These are phyloP conservation scores for Toxostoma redivivum DNA, from an alignment of 2,113 vertebrate genomes.

Conservation along the genomic window DNA sequence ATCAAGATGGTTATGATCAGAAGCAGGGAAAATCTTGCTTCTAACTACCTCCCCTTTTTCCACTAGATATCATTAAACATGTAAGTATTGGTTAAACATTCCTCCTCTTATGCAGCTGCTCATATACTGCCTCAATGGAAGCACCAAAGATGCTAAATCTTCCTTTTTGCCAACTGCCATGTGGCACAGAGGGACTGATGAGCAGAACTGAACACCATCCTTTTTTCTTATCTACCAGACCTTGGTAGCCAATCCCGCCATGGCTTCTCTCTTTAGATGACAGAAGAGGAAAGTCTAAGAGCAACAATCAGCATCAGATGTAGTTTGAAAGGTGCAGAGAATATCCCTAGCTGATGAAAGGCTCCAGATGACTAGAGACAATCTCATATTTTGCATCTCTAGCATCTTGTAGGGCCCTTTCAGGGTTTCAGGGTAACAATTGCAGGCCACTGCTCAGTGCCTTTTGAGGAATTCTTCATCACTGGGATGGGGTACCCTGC, in stretches of 20 bases:
- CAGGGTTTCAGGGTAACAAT: not conserved
- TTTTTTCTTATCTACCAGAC: not conserved
- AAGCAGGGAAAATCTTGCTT: not conserved
- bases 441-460: accelerated
- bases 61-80: not conserved
- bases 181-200: not conserved
- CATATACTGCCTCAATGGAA: not conserved
- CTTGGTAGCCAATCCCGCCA: not conserved
- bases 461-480: not conserved
- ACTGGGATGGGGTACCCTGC: accelerated
- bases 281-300: not conserved
- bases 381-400: not conserved
- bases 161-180: not conserved
- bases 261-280: not conserved
- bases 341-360: not conserved
- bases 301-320: not conserved
- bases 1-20: not conserved
- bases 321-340: not conserved
- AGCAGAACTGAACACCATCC: not conserved
- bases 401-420: not conserved
- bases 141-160: not conserved
- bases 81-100: not conserved
- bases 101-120: not conserved
- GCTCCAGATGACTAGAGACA: not conserved
- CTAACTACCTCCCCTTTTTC: not conserved